Base-by-base conservation (phyloP, 2,113 vertebrate species). In the Corydoras sp. region DNA sequence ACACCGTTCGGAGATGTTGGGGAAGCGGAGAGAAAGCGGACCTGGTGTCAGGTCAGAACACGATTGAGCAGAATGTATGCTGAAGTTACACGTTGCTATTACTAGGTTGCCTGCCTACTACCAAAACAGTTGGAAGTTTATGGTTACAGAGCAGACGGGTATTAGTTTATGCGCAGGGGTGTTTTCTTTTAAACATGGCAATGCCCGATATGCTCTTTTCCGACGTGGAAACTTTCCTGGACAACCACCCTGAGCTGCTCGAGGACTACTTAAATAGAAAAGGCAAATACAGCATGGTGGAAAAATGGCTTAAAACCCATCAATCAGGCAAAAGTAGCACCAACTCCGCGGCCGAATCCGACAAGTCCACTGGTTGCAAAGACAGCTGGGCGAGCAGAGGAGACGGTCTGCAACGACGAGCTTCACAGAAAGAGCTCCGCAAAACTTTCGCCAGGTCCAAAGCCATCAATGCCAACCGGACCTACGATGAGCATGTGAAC, bases 391-490 rank as follows among this genome's bases (percentile, higher is more conserved):
- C 84, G 69, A 89, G 87, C 76, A 78, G 3, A 66, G 88, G 83
- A 66, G 91, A 90, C 14, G 93, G 82, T 3, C 83, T 94, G 79
- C 93, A 94, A 68, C 86, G 92, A 49, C 90, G 92, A 76, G 90
- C 94, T 9, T 98, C 97, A 58, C 95, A 98, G 83, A 96, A 93
- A 64, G 96, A 98, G 84, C 92, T 99, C 80, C 88, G 97, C 75
- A 93, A 91, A 89, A 97, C 92, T 86, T 99, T 98, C 85, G 97
- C 97, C 74, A 87, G 94, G 71, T 99, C 97, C 71, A 98, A 98
- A 85, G 96, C 94, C 73, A 89, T 94, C 75, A 94, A 95, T 9
- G 90, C 90, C 61, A 96, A 98, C 88, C 86, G 94, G 89, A 99
- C 97, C 63, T 99, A 98, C 77, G 97, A 99, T 73, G 97, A 99